These are phyloP conservation scores for Porites australiensis DNA, from an alignment of 64 coral and sea anemone species.

Conservation along the genomic window DNA sequence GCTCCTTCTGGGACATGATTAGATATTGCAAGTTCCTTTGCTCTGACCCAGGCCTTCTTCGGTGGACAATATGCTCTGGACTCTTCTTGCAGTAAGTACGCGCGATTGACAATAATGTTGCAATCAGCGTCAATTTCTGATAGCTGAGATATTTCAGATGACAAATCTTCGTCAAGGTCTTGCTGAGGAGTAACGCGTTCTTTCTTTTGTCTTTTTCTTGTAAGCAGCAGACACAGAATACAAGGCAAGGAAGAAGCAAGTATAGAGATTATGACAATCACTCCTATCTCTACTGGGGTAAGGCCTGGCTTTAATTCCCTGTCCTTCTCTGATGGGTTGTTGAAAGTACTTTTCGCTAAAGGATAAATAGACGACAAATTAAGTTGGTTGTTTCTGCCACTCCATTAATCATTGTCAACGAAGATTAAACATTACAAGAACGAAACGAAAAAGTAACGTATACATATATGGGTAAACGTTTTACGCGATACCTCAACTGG, in stretches of 20 bases:
- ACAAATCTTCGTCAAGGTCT: background rate
- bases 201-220: background rate
- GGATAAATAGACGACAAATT: background rate
- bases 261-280: background rate
- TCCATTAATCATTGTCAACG: no score
- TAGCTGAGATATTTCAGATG: background rate
- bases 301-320: background rate
- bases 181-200: background rate
- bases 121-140: constrained; percentile 15
- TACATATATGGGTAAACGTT: no score
- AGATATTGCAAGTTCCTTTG: background rate
- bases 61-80: background rate
- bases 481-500: no score
- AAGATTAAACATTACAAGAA: no score
- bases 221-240: background rate
- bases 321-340: background rate
- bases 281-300: constrained; percentile 9
- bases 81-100: background rate
- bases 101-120: background rate
- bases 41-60: background rate
- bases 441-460: no score
- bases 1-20: constrained; percentile 15
- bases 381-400: no score
- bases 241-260: background rate
- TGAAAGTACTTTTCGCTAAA: background rate